Base-by-base conservation (phyloP, 2,797 vertebrate genomes). In the Oryzias sinensis region DNA sequence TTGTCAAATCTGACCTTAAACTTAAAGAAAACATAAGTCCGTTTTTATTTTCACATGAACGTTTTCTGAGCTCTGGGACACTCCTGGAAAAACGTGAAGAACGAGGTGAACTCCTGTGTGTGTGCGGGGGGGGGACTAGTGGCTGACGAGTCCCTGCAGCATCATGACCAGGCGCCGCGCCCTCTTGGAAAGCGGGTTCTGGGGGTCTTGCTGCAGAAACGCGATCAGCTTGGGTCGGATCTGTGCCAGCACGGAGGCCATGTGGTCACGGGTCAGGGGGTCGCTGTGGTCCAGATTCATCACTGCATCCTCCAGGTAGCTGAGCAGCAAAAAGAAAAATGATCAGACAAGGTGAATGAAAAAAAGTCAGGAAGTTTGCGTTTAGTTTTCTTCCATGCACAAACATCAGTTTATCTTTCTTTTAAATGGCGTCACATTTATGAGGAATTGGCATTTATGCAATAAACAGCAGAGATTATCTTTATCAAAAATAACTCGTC, bases 251-350 rank as follows among this genome's bases (percentile, higher is more conserved):
- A 99, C 94, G 0, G 94, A 94, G n/a, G 94, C 91, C 95, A 98
- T 97, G 92, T 99, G 97, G 89, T 99, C 97, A 58, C 95, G 85
- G 25, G 95, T 99, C 82, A 98, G 93, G n/a, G 96, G 95, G 85
- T 99, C 95, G 0, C 92, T 89, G 81, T 97, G 95, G 90, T 99
- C 96, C 82, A 99, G 89, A 62, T 97, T 96, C 95, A 99, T 96
- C 82, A 99, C 93, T 0, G 97, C 97, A 15, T 98, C 97, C 82
- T 99, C 97, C 81, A 99, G 74, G 87, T 98, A 98, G 82, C 97
- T 98, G 76, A 7, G 27, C 14, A 22, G n/a, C 43, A 47, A 56
- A 6, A 56, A 5, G 63, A 7, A 11, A 15, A 49, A 7, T 48
- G 6, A 41, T 0, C 5, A 60, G 4, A 68, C n/a, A 43, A 9